These are phyloP conservation scores for Serranochromis macrocephalus DNA, from an alignment of 2,113 vertebrate species.

Conservation along the genomic window DNA sequence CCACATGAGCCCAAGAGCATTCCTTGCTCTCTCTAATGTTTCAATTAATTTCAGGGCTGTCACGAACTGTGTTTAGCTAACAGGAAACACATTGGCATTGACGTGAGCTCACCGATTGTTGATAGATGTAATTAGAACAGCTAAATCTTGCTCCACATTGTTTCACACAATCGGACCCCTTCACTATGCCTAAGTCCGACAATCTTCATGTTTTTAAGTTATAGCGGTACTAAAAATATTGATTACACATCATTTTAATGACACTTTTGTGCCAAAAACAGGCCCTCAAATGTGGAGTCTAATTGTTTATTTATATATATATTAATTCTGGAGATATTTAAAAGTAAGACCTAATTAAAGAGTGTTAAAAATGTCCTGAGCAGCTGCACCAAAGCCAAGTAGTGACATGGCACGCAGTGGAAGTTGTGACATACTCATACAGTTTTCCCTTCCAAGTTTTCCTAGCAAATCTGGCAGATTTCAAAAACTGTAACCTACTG, in stretches of 20 bases:
- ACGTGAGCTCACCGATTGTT: conserved; percentile 49
- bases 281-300: fast-evolving
- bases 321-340: neutral
- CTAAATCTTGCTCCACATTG: conserved; percentile 48
- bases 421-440: neutral
- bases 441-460: neutral
- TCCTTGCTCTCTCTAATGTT: conserved; percentile 51
- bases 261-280: neutral
- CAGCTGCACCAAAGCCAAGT: neutral
- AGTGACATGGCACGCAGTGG: neutral
- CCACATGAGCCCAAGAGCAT: conserved; percentile 52
- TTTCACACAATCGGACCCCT: neutral
- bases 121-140: conserved; percentile 62
- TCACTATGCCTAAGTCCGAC: neutral
- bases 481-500: neutral
- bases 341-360: neutral
- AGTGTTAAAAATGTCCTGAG: neutral
- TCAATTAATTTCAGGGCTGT: conserved; percentile 69
- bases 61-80: conserved; percentile 60
- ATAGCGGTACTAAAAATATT: neutral
- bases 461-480: conserved; percentile 4
- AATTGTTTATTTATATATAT: neutral
- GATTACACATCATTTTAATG: neutral
- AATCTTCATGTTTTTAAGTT: neutral
- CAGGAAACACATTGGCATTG: conserved; percentile 64